Evolutionary conservation across 2,888 invertebrate genomes (phyloP), one percentile per base, ranked within the genome.

Genomic region (Caenorhabditis sulstoni): DNA sequence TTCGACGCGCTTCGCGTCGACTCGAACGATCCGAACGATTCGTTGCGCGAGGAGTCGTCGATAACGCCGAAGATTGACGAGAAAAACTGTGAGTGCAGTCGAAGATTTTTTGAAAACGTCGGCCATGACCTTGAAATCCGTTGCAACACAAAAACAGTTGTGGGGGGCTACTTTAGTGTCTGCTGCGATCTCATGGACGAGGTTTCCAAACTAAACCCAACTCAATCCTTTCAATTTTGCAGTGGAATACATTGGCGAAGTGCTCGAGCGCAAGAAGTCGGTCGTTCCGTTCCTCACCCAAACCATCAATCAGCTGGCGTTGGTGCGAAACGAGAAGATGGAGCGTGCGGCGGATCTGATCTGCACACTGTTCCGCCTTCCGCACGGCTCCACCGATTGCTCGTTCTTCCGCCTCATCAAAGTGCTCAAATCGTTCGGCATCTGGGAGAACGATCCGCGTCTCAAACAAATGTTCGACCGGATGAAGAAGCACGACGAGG

Each of bases 361-460:
- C 23, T 78, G 78, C 52, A 67, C 66, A 7, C 66, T 78, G 3
- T 78, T 53, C 76, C 78, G 53, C 71, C 62, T 73, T 11, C 78
- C 78, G 29, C 78, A 78, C 37, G 67, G 78, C 20, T 71, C 64
- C 41, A 66, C 58, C 3, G 74, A 75, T 23, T 59, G 74, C 68
- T 77, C 76, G 14, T 77, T 80, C 65, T 73, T 80, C 50, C 76
- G 76, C 12, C 76, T 80, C 35, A 77, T 75, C 39, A 68, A 71
- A 41, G 70, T 86, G 11, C 73, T 89, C 41, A 84, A 87, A 61
- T 85, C 83, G 22, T 90, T 86, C 53, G 89, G 89, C n/a, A 81
- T 89, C 22, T 86, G 86, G 52, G 86, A 87, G 20, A 75, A 78
- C 23, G 86, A 86, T 66, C 85, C 86, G 5, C 57, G 86, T 37